Evolutionary conservation across 2,888 invertebrate species (phyloP), one percentile per base, ranked within the genome.

Genomic region (Yponomeuta cagnagella): DNA sequence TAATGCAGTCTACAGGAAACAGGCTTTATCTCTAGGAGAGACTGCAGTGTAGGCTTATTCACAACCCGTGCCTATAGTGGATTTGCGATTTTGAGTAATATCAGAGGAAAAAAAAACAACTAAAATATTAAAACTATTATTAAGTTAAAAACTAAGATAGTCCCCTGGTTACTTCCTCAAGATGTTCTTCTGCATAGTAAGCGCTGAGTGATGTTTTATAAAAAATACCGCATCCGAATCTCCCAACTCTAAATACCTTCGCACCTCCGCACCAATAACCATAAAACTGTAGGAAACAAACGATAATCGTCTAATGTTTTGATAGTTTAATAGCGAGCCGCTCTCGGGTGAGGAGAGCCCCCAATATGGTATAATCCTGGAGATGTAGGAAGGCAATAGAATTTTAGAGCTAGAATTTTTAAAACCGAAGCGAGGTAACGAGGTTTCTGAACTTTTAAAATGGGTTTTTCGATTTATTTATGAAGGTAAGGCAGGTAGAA

Each of bases 221-320:
- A 10, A 30, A 64, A 43, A 67, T 67, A 37, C 67, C 48, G 33
- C 67, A 67, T 67, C 43, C 67, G 43, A 12, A 30, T 10, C 31
- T 43, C 9, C 9, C 43, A 43, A 43, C 6, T 12, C 66, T 67
- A 3, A 31, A 4, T n/a, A 37, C 1, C n/a, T 15, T 37, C 67
- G 43, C 15, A n/a, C 6, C 67, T n/a, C 31, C 30, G 64, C 23
- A 10, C 30, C 23, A 30, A 64, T 67, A 67, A 67, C 58, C 63
- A 69, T 69, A 63, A 69, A 69, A 63, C 69, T 33, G 33, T 63
- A 30, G 63, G 69, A 48, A 69, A 69, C 69, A 63, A 63, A 69
- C 69, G 63, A 37, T 69, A 33, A 69, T 69, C 69, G 63, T 31
- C 69, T 63, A 69, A 69, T 69, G 69, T 69, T 69, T 63, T 69